A percentile compares a stretch with the other conserved stretches of the same genome.
phyloP scores from a whole-genome alignment of 2,797 vertebrate species.

The Halcyon smyrnensis region DNA sequence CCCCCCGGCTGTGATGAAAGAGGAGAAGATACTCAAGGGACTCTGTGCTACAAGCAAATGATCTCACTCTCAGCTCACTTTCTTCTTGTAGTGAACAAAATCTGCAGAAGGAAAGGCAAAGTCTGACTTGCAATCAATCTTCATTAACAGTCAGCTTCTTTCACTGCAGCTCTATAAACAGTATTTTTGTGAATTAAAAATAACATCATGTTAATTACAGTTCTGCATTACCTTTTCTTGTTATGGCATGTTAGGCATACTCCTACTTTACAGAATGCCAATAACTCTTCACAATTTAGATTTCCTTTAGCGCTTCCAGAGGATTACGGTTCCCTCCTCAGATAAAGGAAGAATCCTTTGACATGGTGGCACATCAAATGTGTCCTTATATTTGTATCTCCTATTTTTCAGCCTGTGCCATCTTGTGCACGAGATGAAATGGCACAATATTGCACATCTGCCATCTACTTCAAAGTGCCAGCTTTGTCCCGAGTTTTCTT shows the following conservation, averaged over 20 bases:
- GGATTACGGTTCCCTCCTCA: constrained; percentile 32
- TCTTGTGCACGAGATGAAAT: constrained; percentile 33
- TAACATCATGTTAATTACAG: constrained; percentile 67
- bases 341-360: constrained; percentile 26
- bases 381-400: constrained; percentile 27
- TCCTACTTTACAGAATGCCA: constrained; percentile 64
- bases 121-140: constrained; percentile 70
- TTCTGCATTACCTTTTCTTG: constrained; percentile 67
- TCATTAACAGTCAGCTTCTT: constrained; percentile 68
- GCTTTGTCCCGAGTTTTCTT: neutral
- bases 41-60: constrained; percentile 8
- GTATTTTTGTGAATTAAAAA: constrained; percentile 69
- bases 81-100: constrained; percentile 27
- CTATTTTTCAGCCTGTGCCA: constrained; percentile 24
- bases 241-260: constrained; percentile 67
- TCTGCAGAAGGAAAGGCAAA: constrained; percentile 22
- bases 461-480: neutral
- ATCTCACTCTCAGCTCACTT: constrained; percentile 7
- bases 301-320: neutral
- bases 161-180: constrained; percentile 53
- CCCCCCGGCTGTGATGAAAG: neutral
- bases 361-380: constrained; percentile 53
- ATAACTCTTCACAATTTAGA: constrained; percentile 59
- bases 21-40: neutral
- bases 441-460: constrained; percentile 16